Evolutionary conservation across 2,113 vertebrate species (phyloP), one percentile per base, ranked within the genome.

Genomic region (Acanthisitta chloris): DNA sequence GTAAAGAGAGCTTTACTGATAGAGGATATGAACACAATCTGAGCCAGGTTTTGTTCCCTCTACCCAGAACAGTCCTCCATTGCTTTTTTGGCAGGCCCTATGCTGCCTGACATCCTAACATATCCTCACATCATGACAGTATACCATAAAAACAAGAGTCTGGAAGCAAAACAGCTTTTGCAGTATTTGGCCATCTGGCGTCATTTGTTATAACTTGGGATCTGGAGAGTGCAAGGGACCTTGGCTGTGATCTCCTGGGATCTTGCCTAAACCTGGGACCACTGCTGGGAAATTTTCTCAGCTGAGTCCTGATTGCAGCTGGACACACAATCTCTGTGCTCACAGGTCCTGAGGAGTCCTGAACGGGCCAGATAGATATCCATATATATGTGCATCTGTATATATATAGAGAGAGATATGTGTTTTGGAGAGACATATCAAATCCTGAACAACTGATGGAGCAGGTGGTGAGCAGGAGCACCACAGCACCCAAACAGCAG

Each of bases 101-200:
- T 23, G 36, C 11, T 89, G 28, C 36, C 49, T 69, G 33, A 90
- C 45, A 67, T 31, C 20, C 57, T 88, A 52, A 82, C 43, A 55
- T n/a, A 72, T 26, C 86, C 31, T 64, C 57, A 82, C 40, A 70
- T 40, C 59, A 74, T 62, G 49, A 86, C 49, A 95, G 51, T 70
- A 89, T 49, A 69, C 33, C 59, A 62, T 34, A 71, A 88, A 86
- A 95, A 57, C 72, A 52, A 4, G 74, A 91, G 49, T n/a, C 72
- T 77, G 67, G 72, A 89, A 78, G 38, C 29, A 86, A 81, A 94
- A 76, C 46, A 91, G 34, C 31, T 84, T 88, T 88, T 70, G 70
- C 43, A 54, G 15, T 62, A 73, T 84, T 86, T 70, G 26, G 10
- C 81, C 86, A 81, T 74, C 67, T 86, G 83, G 34, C 42, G 78